A percentile compares a stretch with the other conserved stretches of the same genome.
phyloP scores from a whole-genome alignment of 2,797 vertebrate genomes.

The Channa striata region DNA sequence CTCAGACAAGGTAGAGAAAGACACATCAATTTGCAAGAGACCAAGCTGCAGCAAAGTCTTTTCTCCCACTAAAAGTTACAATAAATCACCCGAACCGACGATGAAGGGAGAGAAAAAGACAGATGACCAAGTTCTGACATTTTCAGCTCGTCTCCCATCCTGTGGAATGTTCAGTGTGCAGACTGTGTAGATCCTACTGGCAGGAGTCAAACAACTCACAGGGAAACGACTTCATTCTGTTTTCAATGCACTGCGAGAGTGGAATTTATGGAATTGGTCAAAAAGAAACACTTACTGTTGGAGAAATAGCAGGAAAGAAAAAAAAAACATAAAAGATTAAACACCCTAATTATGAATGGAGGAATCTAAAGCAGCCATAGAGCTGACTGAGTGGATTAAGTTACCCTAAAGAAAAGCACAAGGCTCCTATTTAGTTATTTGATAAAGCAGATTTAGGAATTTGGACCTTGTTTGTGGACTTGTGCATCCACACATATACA shows the following conservation, averaged over 20 bases:
- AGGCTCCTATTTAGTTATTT: conserved; percentile 27
- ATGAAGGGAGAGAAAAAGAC: neutral
- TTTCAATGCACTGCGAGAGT: conserved; percentile 20
- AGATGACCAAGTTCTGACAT: neutral
- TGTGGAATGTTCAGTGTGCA: conserved; percentile 47
- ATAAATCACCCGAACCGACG: neutral
- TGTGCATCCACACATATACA: neutral
- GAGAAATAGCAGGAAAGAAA: neutral
- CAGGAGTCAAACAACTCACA: conserved; percentile 49
- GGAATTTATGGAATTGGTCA: conserved; percentile 46
- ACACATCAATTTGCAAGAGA: neutral
- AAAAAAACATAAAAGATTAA: neutral
- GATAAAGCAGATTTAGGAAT: conserved; percentile 46
- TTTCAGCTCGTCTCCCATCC: conserved; percentile 9
- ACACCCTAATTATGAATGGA: conserved; percentile 19
- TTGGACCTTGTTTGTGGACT: conserved; percentile 22
- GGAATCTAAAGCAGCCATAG: conserved; percentile 5
- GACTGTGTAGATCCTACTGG: conserved; percentile 18
- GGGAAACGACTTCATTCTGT: conserved; percentile 47
- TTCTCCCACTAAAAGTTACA: neutral
- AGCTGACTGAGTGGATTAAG: conserved; percentile 33
- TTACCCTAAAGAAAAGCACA: conserved; percentile 55
- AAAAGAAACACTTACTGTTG: conserved; percentile 1
- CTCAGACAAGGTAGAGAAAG: conserved; percentile 35
- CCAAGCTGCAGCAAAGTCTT: neutral